These are phyloP conservation scores for Ellobium chinense DNA, from an alignment of 2,888 invertebrate species.

Conservation along the genomic window DNA sequence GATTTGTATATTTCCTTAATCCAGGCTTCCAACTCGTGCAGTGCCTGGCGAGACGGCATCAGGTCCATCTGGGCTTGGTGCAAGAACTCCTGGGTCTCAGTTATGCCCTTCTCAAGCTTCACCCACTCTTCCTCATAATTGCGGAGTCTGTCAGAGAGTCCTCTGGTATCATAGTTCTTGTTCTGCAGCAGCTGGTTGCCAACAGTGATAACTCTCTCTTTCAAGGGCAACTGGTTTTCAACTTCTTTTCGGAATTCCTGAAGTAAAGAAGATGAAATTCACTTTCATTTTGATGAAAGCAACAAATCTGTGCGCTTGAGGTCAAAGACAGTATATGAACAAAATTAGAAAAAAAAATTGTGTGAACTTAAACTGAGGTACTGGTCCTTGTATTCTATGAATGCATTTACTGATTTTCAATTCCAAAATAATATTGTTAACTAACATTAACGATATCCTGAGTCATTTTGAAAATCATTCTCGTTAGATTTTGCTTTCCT, in stretches of 20 bases:
- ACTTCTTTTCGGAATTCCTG: slow-evolving; percentile 77
- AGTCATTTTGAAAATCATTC: no score
- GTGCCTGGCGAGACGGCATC: slow-evolving; percentile 76
- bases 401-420: no score
- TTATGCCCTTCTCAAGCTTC: slow-evolving; percentile 68
- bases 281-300: no score
- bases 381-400: no score
- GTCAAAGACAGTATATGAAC: no score
- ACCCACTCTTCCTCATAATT: slow-evolving; percentile 72
- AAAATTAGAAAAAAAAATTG: no score
- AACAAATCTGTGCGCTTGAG: no score
- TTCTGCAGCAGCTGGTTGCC: slow-evolving; percentile 70
- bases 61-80: slow-evolving; percentile 76
- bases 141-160: slow-evolving; percentile 62
- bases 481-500: no score
- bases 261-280: not conserved
- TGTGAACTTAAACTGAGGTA: no score
- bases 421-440: no score
- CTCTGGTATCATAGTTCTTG: slow-evolving; percentile 62
- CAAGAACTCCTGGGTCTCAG: slow-evolving; percentile 69
- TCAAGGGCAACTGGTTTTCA: slow-evolving; percentile 69
- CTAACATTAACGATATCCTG: no score
- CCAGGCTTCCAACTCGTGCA: slow-evolving; percentile 74
- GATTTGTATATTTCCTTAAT: slow-evolving; percentile 67
- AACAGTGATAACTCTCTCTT: slow-evolving; percentile 65